These are phyloP conservation scores for Pogonognathellus flavescens DNA, from an alignment of 1,140 invertebrate species.

Conservation along the genomic window DNA sequence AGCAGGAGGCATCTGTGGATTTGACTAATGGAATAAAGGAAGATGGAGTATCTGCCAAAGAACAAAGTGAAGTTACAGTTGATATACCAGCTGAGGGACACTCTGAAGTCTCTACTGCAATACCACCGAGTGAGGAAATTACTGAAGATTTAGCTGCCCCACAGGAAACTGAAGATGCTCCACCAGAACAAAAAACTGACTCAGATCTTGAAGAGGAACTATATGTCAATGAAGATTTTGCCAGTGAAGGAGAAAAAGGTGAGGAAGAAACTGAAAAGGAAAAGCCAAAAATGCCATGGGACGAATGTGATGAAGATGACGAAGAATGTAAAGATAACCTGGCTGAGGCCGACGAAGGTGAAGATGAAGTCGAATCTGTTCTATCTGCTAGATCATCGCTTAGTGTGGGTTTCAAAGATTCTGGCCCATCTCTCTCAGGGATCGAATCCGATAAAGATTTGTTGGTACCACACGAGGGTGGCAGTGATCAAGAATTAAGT, in stretches of 20 bases:
- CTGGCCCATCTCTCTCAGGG: background rate
- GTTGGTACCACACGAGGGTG: background rate
- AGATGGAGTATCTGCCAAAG: too few species aligned
- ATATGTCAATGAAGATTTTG: background rate
- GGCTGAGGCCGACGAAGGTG: background rate
- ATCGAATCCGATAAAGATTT: background rate
- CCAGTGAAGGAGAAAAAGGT: background rate
- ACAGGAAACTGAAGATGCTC: background rate
- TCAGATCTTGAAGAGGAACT: background rate
- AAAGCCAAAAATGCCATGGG: constrained; percentile 16
- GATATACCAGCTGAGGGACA: too few species aligned
- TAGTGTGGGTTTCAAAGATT: constrained; percentile 23
- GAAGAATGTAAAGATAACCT: constrained; percentile 8
- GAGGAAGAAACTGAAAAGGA: background rate
- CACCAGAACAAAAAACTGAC: background rate
- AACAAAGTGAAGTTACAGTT: too few species aligned
- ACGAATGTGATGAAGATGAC: constrained; percentile 33
- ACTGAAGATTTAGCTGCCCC: too few species aligned
- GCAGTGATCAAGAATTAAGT: background rate
- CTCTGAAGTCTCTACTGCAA: too few species aligned
- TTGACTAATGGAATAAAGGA: too few species aligned
- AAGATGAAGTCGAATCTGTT: background rate
- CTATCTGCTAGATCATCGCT: background rate
- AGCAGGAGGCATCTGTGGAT: too few species aligned
- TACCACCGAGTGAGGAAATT: too few species aligned